Conservation (phyloP, 2,797 vertebrate species). For the Microhierax caerulescens region DNA sequence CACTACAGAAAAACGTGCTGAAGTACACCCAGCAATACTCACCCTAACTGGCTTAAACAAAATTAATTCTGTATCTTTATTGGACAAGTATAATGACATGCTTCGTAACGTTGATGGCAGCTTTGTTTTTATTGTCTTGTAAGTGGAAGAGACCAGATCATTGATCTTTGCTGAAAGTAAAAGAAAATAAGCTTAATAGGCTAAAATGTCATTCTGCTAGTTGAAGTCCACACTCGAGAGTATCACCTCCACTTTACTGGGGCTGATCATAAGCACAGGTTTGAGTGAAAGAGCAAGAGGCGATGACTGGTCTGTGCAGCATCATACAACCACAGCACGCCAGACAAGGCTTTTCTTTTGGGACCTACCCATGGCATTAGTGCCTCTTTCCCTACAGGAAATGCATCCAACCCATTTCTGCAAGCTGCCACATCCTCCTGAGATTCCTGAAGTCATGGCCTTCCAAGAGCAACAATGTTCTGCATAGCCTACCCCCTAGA, state of each 20-base stretch:
- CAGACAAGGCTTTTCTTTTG: neutral
- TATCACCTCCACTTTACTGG: neutral
- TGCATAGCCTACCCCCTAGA: neutral
- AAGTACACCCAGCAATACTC: slow-evolving; percentile 66
- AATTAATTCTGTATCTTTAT: slow-evolving; percentile 97
- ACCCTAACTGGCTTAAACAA: slow-evolving; percentile 98
- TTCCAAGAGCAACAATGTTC: neutral
- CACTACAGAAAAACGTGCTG: neutral
- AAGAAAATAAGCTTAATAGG: neutral
- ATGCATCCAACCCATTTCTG: neutral
- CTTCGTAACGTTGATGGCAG: slow-evolving; percentile 91
- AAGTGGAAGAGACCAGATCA: slow-evolving; percentile 89
- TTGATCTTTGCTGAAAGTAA: slow-evolving; percentile 90
- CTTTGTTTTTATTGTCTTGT: slow-evolving; percentile 93
- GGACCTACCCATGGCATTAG: neutral
- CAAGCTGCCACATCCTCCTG: neutral
- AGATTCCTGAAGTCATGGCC: neutral
- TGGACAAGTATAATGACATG: slow-evolving; percentile 96
- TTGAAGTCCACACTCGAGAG: neutral
- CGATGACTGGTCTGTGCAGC: neutral
- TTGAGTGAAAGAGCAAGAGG: neutral
- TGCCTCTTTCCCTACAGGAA: neutral
- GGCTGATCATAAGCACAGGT: neutral
- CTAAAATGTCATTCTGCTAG: neutral
- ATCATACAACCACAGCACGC: neutral